Evolutionary conservation across 2,797 vertebrate genomes (phyloP), one percentile per base, ranked within the genome.

Genomic region (Pseudopleuronectes americanus): DNA sequence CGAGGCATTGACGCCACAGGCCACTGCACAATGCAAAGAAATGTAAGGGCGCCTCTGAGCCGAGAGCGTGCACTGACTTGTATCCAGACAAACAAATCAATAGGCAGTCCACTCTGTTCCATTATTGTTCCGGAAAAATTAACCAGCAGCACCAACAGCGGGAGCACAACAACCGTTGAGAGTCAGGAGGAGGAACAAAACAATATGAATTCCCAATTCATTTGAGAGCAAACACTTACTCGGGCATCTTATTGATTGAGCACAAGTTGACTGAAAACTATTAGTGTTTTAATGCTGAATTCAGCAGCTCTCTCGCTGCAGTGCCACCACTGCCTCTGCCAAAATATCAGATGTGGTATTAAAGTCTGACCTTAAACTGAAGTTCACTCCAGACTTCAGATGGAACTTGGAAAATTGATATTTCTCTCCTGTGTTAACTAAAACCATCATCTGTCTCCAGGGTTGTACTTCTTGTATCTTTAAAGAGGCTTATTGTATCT

Each of bases 21-120:
- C 74, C 36, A 24, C 45, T 28, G 17, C 63, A n/a, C 67, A 54
- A 81, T 55, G 67, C 79, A 74, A 71, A 77, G 76, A 75, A 83
- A 85, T 69, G 71, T 54, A 67, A 48, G 74, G 38, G 65, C 22
- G 17, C 49, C 12, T 58, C 77, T 81, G 59, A 12, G 6, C 38
- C 4, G 63, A 77, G 80, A 67, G 74, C 51, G 22, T n/a, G 22
- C 47, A 16, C 57, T 21, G 80, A 74, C 76, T 86, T 38, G 71
- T 77, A 86, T 89, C 87, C 58, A 68, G 81, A 88, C 79, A 91
- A 91, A 91, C 85, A 85, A 87, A 92, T 92, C 89, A 21, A 92
- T 92, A 80, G 63, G 74, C 68, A 64, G 82, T 84, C 76, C 77
- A 68, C 75, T 84, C 81, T 62, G 56, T 81, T 90, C 83, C 85